Evolutionary conservation across 2,888 invertebrate genomes (phyloP), one percentile per base, ranked within the genome.

Genomic region (Synanthedon myopaeformis): DNA sequence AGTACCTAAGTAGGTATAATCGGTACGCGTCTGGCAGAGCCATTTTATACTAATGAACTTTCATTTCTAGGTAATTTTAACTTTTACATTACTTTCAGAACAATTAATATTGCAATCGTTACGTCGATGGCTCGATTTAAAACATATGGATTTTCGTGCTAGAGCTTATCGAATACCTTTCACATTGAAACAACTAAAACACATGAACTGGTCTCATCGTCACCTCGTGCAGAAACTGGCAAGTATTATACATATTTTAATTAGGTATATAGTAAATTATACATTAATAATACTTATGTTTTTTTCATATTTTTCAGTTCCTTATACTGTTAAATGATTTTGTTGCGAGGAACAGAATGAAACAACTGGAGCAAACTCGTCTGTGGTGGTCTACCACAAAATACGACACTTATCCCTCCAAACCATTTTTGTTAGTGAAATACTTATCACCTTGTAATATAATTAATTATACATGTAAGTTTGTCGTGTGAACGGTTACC

Each of bases 41-140:
- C 35, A 35, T 35, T 10, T 35, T 35, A 8, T 35, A 35, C 10
- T 10, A 35, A 35, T 35, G 10, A 35, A 35, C 35, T 35, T 35
- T 1, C 10, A 35, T 35, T 35, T 35, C 8, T 35, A 35, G 28
- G 35, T 35, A 35, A 35, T 35, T 35, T 3, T 35, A 35, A 35
- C 2, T 45, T 13, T 45, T 11, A 23, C 13, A 14, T 52, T 42
- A 52, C 56, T 89, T 89, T 41, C 79, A 96, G 96, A 94, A 89
- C 92, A 93, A 69, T 92, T 94, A 28, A 73, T 94, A 52, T 93
- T 96, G 68, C 93, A 94, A 76, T 93, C 96, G n/a, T 82, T 95
- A 57, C 94, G 95, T 63, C 94, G 95, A 52, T 90, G 94, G 78
- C 62, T 79, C 0, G 67, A 81, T 45, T 63, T 85, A 4, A 81